Evolutionary conservation across 2,797 vertebrate genomes (phyloP).

Genomic region (Melopsittacus undulatus): DNA sequence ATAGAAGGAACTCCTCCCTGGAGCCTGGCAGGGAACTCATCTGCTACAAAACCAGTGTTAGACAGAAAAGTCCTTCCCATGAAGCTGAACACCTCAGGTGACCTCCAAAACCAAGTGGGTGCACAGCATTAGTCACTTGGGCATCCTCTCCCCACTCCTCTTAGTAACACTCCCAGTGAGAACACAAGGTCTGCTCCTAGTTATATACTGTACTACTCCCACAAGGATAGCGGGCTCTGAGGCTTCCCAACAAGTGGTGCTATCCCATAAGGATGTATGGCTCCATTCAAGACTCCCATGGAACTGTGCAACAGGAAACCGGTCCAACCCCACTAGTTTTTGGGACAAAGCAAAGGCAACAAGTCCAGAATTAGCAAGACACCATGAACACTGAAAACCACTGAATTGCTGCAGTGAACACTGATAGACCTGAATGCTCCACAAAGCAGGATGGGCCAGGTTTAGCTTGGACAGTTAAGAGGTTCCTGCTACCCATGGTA

Average conservation of each 20-base stretch:
- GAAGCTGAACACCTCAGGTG: rapidly evolving
- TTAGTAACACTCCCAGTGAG: rapidly evolving
- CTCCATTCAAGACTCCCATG: neutral
- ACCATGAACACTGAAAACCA: rapidly evolving
- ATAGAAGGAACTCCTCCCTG: neutral
- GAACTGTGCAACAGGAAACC: neutral
- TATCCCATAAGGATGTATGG: rapidly evolving
- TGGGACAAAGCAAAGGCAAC: rapidly evolving
- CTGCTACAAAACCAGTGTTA: neutral
- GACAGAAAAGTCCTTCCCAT: neutral
- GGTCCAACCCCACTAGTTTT: neutral
- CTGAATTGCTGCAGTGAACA: neutral
- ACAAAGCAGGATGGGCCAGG: neutral
- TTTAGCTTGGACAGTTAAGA: neutral
- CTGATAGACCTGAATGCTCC: rapidly evolving
- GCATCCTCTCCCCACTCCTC: neutral
- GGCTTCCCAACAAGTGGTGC: rapidly evolving
- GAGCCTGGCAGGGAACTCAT: neutral
- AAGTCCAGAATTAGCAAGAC: rapidly evolving
- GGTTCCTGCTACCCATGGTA: neutral
- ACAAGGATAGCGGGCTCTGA: rapidly evolving
- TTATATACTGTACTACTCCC: neutral
- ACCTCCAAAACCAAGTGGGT: neutral
- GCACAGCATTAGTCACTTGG: rapidly evolving
- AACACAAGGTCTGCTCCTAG: neutral